Evolutionary conservation across 1,140 invertebrate species (phyloP).

Genomic region (Cyrtorhinus lividipennis): DNA sequence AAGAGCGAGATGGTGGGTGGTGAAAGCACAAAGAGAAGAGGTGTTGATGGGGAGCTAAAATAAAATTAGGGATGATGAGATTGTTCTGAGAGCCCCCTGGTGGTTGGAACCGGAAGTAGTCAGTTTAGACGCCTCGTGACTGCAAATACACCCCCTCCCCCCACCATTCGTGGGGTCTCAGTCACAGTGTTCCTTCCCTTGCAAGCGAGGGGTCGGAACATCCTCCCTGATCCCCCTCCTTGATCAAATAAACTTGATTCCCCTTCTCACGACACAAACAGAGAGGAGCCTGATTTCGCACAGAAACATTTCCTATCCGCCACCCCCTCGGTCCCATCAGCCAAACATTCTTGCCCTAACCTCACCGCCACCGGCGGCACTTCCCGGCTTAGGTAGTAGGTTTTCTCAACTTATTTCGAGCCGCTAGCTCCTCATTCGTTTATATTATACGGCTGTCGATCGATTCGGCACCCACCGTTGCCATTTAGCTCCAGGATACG

Average conservation of each 20-base stretch:
- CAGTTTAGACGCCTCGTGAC: conserved; percentile 9
- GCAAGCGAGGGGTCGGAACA: too few species aligned
- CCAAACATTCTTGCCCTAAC: background rate
- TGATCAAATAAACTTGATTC: conserved; percentile 2
- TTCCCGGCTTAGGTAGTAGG: background rate
- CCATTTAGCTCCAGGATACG: too few species aligned
- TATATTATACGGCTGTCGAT: too few species aligned
- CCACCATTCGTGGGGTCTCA: too few species aligned
- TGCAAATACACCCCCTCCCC: background rate
- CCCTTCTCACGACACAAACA: conserved; percentile 5
- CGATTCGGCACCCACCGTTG: too few species aligned
- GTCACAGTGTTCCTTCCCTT: background rate
- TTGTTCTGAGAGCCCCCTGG: conserved; percentile 6
- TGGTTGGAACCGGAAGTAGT: conserved; percentile 6
- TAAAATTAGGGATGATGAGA: conserved; percentile 4
- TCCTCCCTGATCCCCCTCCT: background rate
- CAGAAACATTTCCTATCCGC: background rate
- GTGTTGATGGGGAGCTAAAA: background rate
- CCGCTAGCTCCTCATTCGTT: too few species aligned
- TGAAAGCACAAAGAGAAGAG: background rate
- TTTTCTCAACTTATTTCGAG: too few species aligned
- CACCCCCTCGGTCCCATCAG: background rate
- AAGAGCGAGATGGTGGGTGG: too few species aligned
- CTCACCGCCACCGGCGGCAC: background rate
- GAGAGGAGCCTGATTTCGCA: conserved; percentile 3